Evolutionary conservation across 2,888 invertebrate genomes (phyloP).

Genomic region (Pseudococcus viburni): DNA sequence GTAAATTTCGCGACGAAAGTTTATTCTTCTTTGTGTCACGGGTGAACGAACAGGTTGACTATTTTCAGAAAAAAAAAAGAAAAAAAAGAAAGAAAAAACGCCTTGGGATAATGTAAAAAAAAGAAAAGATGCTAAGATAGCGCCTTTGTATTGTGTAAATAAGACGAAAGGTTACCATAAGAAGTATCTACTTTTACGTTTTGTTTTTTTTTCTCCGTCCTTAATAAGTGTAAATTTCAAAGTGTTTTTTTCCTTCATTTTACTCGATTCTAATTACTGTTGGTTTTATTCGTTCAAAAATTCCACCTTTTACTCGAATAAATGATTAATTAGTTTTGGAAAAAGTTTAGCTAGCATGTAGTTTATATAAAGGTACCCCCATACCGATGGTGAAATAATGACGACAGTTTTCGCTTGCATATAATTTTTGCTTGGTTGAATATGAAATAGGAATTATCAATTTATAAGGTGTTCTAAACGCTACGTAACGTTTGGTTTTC

Average conservation of each 20-base stretch:
- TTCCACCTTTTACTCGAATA: conserved; percentile 10
- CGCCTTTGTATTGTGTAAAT: neutral
- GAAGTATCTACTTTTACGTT: neutral
- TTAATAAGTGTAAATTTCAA: neutral
- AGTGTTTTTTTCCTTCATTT: neutral
- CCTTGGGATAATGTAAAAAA: neutral
- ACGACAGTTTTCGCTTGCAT: conserved; percentile 21
- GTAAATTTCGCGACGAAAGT: neutral
- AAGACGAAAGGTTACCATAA: neutral
- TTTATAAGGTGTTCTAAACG: conserved; percentile 20
- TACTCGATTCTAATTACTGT: neutral
- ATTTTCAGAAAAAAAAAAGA: neutral
- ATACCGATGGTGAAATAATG: conserved; percentile 6
- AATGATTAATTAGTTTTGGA: neutral
- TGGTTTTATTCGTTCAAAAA: conserved; percentile 28
- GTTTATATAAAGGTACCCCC: neutral
- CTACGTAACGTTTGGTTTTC: neutral
- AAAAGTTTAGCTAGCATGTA: neutral
- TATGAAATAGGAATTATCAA: conserved; percentile 27
- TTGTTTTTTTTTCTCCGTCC: neutral
- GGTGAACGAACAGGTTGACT: conserved; percentile 7
- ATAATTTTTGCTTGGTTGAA: conserved; percentile 32
- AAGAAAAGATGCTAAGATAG: neutral
- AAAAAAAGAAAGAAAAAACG: neutral
- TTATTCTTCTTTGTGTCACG: neutral